phyloP scores from a whole-genome alignment of 2,888 invertebrate species.

The Anoncus sp. region DNA sequence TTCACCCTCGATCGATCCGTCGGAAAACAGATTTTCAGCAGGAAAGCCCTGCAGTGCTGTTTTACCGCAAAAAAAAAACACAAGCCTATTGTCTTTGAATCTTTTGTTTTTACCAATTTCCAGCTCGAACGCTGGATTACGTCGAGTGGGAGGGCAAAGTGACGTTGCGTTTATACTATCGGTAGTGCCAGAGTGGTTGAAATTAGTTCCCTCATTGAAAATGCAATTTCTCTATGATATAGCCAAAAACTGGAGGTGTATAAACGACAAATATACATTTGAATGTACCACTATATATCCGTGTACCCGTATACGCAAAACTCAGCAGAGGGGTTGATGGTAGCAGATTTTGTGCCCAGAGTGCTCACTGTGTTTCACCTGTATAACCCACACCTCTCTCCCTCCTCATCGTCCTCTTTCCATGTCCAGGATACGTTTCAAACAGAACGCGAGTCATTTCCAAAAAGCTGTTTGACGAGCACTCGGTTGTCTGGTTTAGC shows the following conservation, averaged over 20 bases:
- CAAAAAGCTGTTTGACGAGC: constrained; percentile 57
- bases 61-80: neutral
- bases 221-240: constrained; percentile 14
- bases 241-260: neutral
- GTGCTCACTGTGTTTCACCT: constrained; percentile 2
- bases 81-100: neutral
- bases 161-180: neutral
- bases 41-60: no score
- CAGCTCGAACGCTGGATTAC: constrained; percentile 18
- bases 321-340: constrained; percentile 26
- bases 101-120: constrained; percentile 19
- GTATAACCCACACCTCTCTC: no score
- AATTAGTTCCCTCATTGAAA: constrained; percentile 43
- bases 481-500: constrained; percentile 44
- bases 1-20: no score
- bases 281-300: neutral
- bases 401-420: no score
- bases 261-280: constrained; percentile 7
- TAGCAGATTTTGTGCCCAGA: constrained; percentile 11
- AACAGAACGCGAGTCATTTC: constrained; percentile 54
- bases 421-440: constrained; percentile 21
- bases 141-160: neutral
- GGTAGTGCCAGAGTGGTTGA: constrained; percentile 24
- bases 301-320: neutral
- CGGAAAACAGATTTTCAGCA: constrained; percentile 7